Conservation (phyloP, 2,797 vertebrate genomes). For the Characodon lateralis region DNA sequence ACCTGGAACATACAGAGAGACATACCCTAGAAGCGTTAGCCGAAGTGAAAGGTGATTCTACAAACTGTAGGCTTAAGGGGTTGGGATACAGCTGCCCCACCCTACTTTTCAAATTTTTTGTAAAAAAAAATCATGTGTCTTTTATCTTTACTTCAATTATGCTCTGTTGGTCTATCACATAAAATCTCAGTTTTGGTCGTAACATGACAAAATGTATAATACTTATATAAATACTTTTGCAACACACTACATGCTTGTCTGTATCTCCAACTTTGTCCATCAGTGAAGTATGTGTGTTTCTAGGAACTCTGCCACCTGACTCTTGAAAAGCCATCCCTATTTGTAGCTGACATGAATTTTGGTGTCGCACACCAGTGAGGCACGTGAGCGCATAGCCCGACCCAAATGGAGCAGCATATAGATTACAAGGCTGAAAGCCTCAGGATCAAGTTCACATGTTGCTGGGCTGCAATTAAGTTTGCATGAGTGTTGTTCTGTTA, state of each 20-base stretch:
- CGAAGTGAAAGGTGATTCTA: not conserved
- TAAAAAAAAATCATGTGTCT: not conserved
- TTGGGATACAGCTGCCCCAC: not conserved
- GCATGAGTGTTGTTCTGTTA: conserved; percentile 3
- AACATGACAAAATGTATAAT: not conserved
- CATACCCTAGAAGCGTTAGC: not conserved
- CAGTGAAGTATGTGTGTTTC: not conserved
- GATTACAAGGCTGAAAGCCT: conserved; percentile 45
- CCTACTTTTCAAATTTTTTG: not conserved
- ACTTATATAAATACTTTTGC: not conserved
- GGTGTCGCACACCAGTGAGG: conserved; percentile 15
- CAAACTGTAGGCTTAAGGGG: not conserved
- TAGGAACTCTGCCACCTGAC: not conserved
- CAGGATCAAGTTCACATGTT: conserved; percentile 54
- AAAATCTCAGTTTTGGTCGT: not conserved
- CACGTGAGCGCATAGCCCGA: conserved; percentile 34
- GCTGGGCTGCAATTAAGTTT: not conserved
- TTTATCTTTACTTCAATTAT: not conserved
- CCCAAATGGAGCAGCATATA: conserved; percentile 48
- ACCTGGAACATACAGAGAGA: not conserved
- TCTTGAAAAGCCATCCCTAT: not conserved
- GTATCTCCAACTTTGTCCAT: not conserved
- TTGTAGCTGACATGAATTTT: conserved; percentile 6
- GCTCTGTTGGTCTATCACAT: not conserved
- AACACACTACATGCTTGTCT: not conserved